Conservation (phyloP, 2,888 invertebrate genomes). For the Sinodicranocentrus sp. region DNA sequence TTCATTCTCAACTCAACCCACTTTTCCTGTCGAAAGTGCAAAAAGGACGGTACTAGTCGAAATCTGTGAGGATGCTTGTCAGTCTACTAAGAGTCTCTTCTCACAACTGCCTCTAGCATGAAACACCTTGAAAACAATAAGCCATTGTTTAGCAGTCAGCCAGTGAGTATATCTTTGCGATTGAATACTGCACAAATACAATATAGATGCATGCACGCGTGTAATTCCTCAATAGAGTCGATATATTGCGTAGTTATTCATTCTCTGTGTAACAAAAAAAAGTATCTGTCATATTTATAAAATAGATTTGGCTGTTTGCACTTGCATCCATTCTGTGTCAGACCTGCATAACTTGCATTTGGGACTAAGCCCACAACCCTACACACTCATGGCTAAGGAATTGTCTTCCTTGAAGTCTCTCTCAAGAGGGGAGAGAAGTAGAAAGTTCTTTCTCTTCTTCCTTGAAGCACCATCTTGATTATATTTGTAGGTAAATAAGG, state of each 20-base stretch:
- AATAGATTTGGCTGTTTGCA: too few relatives aligned
- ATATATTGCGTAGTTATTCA: too few relatives aligned
- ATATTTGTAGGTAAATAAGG: slow-evolving; percentile 20
- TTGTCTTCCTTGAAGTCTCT: slow-evolving; percentile 27
- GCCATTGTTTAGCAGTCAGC: not conserved
- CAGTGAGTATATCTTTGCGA: not conserved
- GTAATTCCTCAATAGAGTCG: too few relatives aligned
- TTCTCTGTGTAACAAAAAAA: too few relatives aligned
- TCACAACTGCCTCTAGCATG: slow-evolving; percentile 14
- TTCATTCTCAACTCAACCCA: slow-evolving; percentile 49
- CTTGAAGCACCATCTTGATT: slow-evolving; percentile 19
- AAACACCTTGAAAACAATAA: slow-evolving; percentile 54
- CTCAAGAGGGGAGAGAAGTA: slow-evolving; percentile 14
- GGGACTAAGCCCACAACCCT: too few relatives aligned
- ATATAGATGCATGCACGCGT: not conserved
- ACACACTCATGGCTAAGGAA: too few relatives aligned
- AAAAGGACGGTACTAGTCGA: slow-evolving; percentile 12
- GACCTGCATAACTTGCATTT: too few relatives aligned
- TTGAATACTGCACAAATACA: not conserved
- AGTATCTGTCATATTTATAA: not conserved
- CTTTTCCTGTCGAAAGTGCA: slow-evolving; percentile 58
- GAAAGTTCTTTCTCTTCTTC: slow-evolving; percentile 50
- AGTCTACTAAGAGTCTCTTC: not conserved
- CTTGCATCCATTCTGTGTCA: too few relatives aligned
- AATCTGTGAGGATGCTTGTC: not conserved